Evolutionary conservation across 2,113 vertebrate genomes (phyloP), one percentile per base, ranked within the genome.

Genomic region (Pipa parva): DNA sequence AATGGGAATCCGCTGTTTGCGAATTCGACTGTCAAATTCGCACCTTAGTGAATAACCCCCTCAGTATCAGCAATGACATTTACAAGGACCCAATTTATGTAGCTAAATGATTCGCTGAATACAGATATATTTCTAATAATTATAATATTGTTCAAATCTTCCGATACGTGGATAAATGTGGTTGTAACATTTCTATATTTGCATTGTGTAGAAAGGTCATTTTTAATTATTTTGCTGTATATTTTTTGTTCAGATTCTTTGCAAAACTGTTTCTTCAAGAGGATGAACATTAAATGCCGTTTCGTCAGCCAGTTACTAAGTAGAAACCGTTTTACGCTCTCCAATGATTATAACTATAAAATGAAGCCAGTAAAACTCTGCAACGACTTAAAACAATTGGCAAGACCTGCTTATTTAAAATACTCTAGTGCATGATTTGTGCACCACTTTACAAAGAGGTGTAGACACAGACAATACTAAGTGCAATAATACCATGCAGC

Each of bases 361-460:
- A 11, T 21, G 17, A 20, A 45, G 28, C 17, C 25, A 61, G 37
- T 28, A 55, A 48, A 58, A 54, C 24, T 36, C 46, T 22, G 65
- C 36, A 13, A 37, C 46, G 52, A 59, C 57, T 45, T 29, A 27
- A 28, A 36, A 45, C 33, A 52, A 15, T 36, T 60, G 48, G 60
- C 29, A 49, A 45, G 65, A 18, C 24, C 57, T 69, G 42, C 48
- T 60, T 69, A 69, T 60, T 69, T 69, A 60, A 31, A 60, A 54
- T 46, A 59, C 65, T 60, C 57, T 20, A 27, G 57, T 69, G 65
- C 56, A 60, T 69, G 29, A 42, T 29, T 59, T 57, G 42, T 54
- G 28, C 13, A n/a, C 45, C 48, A 29, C 31, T 52, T 69, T 69
- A 36, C 48, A 69, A 42, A 17, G 57, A 52, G 56, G 25, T 42